Evolutionary conservation across 2,888 invertebrate species (phyloP), one percentile per base, ranked within the genome.

Genomic region (Oligia fasciuncula): DNA sequence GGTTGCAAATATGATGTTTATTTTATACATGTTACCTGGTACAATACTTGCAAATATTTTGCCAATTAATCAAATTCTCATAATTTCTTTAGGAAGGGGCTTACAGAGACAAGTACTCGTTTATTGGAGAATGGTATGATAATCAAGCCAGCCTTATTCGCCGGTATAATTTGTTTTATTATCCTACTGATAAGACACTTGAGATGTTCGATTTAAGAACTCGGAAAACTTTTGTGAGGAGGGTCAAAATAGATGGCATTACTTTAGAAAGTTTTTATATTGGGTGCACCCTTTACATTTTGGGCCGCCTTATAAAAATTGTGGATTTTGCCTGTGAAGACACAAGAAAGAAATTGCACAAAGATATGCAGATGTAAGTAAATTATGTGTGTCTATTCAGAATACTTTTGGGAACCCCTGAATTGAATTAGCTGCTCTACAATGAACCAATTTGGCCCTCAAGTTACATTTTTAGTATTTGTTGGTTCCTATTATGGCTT

Each of bases 81-180:
- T 63, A n/a, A 65, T 77, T 83, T 60, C 73, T 87, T 74, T 87
- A 97, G 96, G 96, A 97, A 85, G 97, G 96, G 78, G 95, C 97
- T 67, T 97, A 97, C 89, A 95, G 90, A 79, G 97, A 97, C 78
- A 97, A 97, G 92, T 96, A 97, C 88, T 94, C 97, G 9, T 98
- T 98, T 94, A 94, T 97, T 80, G 98, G 98, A 4, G 99, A 99
- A 96, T 99, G 99, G 99, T 98, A 98, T 92, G 99, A 99, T 93
- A 97, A 98, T 87, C 98, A 98, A 90, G 98, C 98, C 0, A 97
- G 97, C 65, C 97, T 98, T 29, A 95, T 98, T 43, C 98, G 98
- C 89, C 97, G 97, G 84, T 99, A 98, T 93, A 97, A 98, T 90
- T 95, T 99, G 71, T 98, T 98, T 89, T 99, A 97, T 93, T 98